Evolutionary conservation across 2,797 vertebrate genomes (phyloP), one percentile per base, ranked within the genome.

Genomic region (Malacoctenus gilli): DNA sequence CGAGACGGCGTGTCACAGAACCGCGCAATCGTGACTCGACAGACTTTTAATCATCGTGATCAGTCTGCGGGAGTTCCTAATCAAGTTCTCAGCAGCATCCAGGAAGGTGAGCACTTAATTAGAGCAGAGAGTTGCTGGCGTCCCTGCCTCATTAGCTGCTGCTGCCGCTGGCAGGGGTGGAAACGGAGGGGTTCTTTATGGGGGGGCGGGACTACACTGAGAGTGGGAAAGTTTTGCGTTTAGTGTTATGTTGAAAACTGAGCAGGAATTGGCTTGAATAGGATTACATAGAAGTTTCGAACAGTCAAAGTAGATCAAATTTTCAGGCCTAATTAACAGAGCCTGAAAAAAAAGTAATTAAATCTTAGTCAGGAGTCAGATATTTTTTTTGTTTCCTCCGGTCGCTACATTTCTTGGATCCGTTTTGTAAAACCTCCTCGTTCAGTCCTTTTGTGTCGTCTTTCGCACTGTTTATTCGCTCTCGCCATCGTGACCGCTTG

Each of bases 101-200:
- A 5, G 38, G 20, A 50, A 71, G 41, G 34, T 7, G 12, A 46
- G 57, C 15, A 34, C 61, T 65, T 60, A 63, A 76, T 68, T 72
- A 37, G 51, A 68, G 61, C 72, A 32, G 65, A 63, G 48, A 79
- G 66, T 68, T 57, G 50, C 46, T 60, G 2, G 38, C 40, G 8
- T 32, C 42, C 44, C 36, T 21, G 9, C 59, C 63, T 70, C 43
- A 50, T 69, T 72, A 69, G 37, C 30, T 7, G 20, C 39, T 22
- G 12, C n/a, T 44, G 12, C n/a, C 42, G 55, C 49, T 15, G 42
- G 16, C 51, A 55, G 54, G 57, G 47, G 4, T 16, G 38, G n/a
- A 4, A 30, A 15, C 57, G 11, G 25, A n/a, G 31, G 22, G 8
- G 16, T 32, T 41, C 40, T 18, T 30, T 6, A 31, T 7, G 16